These are phyloP conservation scores for Acheta domesticus DNA, from an alignment of 2,888 invertebrate genomes.

Conservation along the genomic window DNA sequence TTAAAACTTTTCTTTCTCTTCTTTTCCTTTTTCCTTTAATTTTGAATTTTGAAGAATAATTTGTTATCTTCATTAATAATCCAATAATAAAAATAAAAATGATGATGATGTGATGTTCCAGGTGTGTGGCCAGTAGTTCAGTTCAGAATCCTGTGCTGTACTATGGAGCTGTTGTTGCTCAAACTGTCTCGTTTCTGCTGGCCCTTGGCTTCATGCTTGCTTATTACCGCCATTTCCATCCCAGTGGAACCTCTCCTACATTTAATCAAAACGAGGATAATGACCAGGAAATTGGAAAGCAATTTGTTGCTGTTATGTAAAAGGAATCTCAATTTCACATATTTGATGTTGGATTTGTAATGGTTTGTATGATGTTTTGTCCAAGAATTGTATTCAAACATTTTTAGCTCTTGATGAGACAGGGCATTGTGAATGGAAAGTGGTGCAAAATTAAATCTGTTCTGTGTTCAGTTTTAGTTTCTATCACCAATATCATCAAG, in stretches of 20 bases:
- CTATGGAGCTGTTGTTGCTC: slow-evolving; percentile 48
- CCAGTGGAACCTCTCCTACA: slow-evolving; percentile 41
- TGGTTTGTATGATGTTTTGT: no score
- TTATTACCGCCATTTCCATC: slow-evolving; percentile 51
- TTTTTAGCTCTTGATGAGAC: no score
- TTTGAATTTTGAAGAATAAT: neutral
- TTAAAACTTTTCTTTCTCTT: neutral
- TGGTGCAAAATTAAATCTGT: no score
- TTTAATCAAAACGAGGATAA: slow-evolving; percentile 26
- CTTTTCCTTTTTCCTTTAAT: neutral
- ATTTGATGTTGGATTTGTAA: no score
- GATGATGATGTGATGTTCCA: slow-evolving; percentile 37
- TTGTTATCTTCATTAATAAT: no score
- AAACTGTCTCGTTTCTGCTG: slow-evolving; percentile 47
- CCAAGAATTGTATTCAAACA: no score
- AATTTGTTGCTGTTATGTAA: neutral
- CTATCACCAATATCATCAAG: no score
- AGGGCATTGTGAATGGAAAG: no score
- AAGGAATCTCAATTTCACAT: neutral
- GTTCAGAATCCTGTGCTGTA: slow-evolving; percentile 47
- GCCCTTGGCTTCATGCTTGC: slow-evolving; percentile 48
- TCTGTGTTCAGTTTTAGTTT: no score
- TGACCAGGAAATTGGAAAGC: neutral
- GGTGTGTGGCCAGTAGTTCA: slow-evolving; percentile 50
- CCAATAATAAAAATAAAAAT: neutral